Conservation (phyloP, 2,113 vertebrate species). For the Calonectris borealis region DNA sequence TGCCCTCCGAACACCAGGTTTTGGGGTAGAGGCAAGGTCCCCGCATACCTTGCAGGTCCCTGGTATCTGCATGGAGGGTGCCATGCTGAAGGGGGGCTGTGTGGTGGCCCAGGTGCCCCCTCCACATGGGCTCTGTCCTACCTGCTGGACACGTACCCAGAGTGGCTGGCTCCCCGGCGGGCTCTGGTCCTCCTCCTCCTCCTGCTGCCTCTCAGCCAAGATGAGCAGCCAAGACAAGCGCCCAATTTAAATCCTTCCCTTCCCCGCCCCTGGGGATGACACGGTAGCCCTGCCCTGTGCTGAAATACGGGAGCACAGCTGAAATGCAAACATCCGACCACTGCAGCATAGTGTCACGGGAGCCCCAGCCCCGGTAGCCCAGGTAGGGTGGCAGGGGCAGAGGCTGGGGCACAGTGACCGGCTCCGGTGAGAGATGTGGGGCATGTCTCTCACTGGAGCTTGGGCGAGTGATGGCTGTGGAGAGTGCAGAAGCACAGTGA, state of each 20-base stretch:
- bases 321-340: background rate
- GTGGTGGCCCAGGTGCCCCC: background rate
- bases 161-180: background rate
- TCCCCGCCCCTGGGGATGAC: constrained; percentile 5
- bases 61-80: background rate
- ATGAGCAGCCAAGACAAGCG: background rate
- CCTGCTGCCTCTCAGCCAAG: background rate
- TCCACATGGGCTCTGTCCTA: background rate
- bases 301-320: background rate
- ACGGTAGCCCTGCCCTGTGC: background rate
- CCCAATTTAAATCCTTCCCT: constrained; percentile 21
- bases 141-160: background rate
- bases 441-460: accelerated
- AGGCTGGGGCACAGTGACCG: background rate
- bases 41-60: background rate
- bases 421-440: accelerated
- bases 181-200: background rate
- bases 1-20: accelerated
- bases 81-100: accelerated
- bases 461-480: background rate
- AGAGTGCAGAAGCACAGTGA: background rate
- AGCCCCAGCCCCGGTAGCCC: background rate
- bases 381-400: background rate
- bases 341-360: accelerated
- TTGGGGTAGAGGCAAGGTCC: background rate